Percentiles rank a stretch among this genome's conserved stretches.
phyloP scores from a whole-genome alignment of 2,797 vertebrate species.

The Poeciliopsis infans region DNA sequence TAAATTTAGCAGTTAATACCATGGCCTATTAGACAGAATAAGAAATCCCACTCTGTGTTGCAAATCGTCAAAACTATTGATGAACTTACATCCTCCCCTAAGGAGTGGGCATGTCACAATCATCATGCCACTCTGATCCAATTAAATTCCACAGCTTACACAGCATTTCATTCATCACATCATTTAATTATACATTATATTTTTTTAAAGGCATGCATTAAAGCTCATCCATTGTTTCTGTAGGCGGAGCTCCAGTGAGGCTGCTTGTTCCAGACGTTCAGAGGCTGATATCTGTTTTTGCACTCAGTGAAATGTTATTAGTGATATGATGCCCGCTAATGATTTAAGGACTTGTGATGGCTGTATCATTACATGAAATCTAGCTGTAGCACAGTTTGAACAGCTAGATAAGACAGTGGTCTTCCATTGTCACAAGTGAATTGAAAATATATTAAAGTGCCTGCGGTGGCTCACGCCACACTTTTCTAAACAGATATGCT shows the following conservation, averaged over 20 bases:
- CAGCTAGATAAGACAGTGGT: conserved; percentile 36
- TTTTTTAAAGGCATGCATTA: neutral
- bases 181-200: neutral
- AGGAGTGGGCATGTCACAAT: neutral
- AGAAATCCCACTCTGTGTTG: neutral
- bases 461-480: conserved; percentile 33
- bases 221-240: neutral
- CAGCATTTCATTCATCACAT: neutral
- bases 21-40: neutral
- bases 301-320: conserved; percentile 17
- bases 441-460: conserved; percentile 66
- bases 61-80: neutral
- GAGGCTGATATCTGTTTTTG: conserved; percentile 23
- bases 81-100: neutral
- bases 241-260: neutral
- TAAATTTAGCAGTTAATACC: neutral
- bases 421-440: conserved; percentile 49
- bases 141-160: neutral
- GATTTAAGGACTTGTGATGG: conserved; percentile 18
- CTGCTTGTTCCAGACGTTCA: conserved; percentile 2
- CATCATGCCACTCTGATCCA: neutral
- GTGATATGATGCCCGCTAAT: conserved; percentile 9
- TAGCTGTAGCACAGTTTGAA: conserved; percentile 24
- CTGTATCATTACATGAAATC: conserved; percentile 30
- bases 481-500: conserved; percentile 39